Base-by-base conservation (phyloP, 2,797 vertebrate species). In the Melanotaenia pygmaea region DNA sequence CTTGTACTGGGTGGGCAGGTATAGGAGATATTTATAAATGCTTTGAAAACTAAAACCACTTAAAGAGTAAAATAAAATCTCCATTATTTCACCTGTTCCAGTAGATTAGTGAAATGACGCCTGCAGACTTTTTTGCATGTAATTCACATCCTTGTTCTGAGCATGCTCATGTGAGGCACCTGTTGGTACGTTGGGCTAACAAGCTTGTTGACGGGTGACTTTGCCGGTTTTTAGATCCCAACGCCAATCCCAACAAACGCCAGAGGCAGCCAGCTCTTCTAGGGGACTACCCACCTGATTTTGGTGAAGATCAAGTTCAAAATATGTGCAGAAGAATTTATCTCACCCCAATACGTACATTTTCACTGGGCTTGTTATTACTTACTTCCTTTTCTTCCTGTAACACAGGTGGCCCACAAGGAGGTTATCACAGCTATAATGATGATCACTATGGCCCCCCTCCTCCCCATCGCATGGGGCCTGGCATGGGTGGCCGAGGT, bases 211-310 rank as follows among this genome's bases (percentile, higher is more conserved):
- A 91, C 66, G 40, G 57, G 38, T 59, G 51, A 37, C 75, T 82
- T 80, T 24, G 59, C 38, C 51, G 18, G 86, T 47, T 86, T 86
- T 83, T 83, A 95, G 94, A 95, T 90, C 92, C 94, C 54, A 94
- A 94, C 71, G 95, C 94, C 66, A 98, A 97, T 74, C 92, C 96
- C 26, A 98, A 97, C 93, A 98, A 98, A 93, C 95, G 97, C 4
- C 96, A 96, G 89, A 95, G 97, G 75, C 97, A 98, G 92, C 97
- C 97, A 35, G 96, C 97, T 62, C 95, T 98, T 43, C 92, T 98
- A 14, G 97, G 96, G 85, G 97, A 98, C 81, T 96, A 98, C 85
- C 97, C 96, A 3, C 95, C 96, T n/a, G 97, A 98, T 91, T 98
- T 96, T 71, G 96, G 97, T 98, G 93, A 93, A 82, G 84, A 50